A percentile compares a stretch with the other conserved stretches of the same genome.
Conservation (phyloP, 2,888 invertebrate genomes). For the Willowsia nigromaculata region DNA sequence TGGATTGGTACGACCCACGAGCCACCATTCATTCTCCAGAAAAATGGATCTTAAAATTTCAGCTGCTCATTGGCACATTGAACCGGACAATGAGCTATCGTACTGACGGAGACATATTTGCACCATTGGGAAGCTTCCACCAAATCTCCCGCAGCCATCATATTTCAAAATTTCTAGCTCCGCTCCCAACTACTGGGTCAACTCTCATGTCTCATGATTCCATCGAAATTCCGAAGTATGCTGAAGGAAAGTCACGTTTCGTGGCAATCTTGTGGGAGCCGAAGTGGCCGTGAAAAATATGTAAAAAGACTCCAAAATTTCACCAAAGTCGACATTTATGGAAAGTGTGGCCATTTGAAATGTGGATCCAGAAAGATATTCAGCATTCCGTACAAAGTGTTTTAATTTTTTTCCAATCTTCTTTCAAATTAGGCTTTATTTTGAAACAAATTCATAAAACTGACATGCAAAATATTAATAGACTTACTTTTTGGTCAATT, state of each 20-base stretch:
- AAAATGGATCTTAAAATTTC: conserved; percentile 81
- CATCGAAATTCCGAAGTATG: conserved; percentile 73
- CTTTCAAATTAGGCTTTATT: no score
- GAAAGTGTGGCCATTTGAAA: conserved; percentile 80
- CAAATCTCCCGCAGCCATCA: conserved; percentile 23
- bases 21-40: conserved; percentile 84
- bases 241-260: conserved; percentile 76
- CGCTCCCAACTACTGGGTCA: no score
- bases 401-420: no score
- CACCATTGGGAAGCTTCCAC: conserved; percentile 80
- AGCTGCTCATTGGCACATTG: conserved; percentile 84
- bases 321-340: conserved; percentile 80
- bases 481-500: no score
- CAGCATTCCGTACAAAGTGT: conserved; percentile 78
- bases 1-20: conserved; percentile 88
- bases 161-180: no score
- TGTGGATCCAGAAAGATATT: conserved; percentile 79
- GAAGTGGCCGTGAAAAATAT: conserved; percentile 79
- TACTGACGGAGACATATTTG: conserved; percentile 80
- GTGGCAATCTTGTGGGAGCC: conserved; percentile 78
- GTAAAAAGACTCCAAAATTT: conserved; percentile 79
- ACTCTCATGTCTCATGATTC: conserved; percentile 74
- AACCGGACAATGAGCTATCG: conserved; percentile 83
- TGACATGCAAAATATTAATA: no score
- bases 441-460: no score